Evolutionary conservation across 2,797 vertebrate genomes (phyloP).

Genomic region (Melanotaenia parkinsoni): DNA sequence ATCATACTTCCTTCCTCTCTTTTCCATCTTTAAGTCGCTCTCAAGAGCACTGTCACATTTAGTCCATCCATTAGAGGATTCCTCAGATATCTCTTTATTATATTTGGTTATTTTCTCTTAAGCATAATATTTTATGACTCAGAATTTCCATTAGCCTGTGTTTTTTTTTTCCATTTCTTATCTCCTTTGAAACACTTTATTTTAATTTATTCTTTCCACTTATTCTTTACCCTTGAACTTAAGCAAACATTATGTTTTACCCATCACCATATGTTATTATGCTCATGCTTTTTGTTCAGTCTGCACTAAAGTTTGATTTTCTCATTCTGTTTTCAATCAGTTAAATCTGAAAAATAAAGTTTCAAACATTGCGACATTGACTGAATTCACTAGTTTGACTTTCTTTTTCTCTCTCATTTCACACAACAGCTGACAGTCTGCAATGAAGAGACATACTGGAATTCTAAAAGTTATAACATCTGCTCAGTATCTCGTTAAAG

Average conservation of each 20-base stretch:
- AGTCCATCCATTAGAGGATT: conserved; percentile 29
- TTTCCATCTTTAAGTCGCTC: conserved; percentile 21
- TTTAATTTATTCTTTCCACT: conserved; percentile 4
- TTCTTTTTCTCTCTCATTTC: not conserved
- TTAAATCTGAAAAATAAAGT: not conserved
- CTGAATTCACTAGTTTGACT: conserved; percentile 1
- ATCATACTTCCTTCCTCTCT: conserved; percentile 25
- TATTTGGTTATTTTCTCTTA: conserved; percentile 4
- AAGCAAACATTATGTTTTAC: not conserved
- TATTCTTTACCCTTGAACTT: not conserved
- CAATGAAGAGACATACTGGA: conserved; percentile 8
- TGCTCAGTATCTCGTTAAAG: not conserved
- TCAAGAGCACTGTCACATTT: conserved; percentile 1
- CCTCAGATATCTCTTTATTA: not conserved
- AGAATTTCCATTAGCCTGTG: conserved; percentile 21
- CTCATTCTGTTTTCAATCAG: not conserved
- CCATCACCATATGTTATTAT: not conserved
- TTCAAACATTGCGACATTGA: not conserved
- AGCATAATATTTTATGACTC: not conserved
- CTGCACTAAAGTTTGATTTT: conserved; percentile 9
- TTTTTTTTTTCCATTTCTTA: not conserved
- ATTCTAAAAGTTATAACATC: not conserved
- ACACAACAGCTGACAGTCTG: not conserved
- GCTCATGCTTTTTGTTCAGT: not conserved
- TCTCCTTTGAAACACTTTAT: not conserved